Evolutionary conservation across 2,797 vertebrate genomes (phyloP).

Genomic region (Eurystomus glaucurus): DNA sequence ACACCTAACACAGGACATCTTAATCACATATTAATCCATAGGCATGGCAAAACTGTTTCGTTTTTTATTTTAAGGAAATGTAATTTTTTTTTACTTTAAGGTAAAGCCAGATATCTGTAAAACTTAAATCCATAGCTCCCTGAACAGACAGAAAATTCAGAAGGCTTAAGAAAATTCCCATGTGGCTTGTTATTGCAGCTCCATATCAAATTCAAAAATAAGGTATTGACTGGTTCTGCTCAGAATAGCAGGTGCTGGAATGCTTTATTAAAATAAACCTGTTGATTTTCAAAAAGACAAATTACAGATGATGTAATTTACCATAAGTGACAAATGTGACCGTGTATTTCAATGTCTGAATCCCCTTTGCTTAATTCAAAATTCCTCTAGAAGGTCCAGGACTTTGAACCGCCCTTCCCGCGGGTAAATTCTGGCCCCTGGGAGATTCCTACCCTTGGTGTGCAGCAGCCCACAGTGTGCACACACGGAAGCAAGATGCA

Average conservation of each 20-base stretch:
- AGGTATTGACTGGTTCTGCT: conserved; percentile 37
- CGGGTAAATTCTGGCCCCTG: not conserved
- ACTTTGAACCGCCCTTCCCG: not conserved
- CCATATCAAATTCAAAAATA: conserved; percentile 59
- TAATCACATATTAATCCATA: conserved; percentile 15
- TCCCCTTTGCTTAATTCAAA: not conserved
- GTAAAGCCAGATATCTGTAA: conserved; percentile 56
- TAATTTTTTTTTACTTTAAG: conserved; percentile 3
- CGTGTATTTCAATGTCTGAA: not conserved
- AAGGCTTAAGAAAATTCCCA: conserved; percentile 63
- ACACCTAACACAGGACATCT: not conserved
- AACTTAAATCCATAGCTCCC: conserved; percentile 54
- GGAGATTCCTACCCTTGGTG: rapidly evolving
- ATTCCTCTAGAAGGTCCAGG: not conserved
- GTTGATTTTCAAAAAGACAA: conserved; percentile 64
- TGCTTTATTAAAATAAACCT: conserved; percentile 40
- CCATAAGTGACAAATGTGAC: not conserved
- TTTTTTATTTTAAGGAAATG: conserved; percentile 2
- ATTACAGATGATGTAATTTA: conserved; percentile 24
- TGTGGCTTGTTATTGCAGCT: conserved; percentile 66
- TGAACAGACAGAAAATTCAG: conserved; percentile 46
- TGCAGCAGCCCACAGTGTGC: rapidly evolving
- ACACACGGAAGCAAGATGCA: rapidly evolving
- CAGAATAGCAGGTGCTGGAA: conserved; percentile 49
- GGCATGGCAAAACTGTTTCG: not conserved